Evolutionary conservation across 2,888 invertebrate genomes (phyloP), one percentile per base, ranked within the genome.

Genomic region (Diabrotica balteata): DNA sequence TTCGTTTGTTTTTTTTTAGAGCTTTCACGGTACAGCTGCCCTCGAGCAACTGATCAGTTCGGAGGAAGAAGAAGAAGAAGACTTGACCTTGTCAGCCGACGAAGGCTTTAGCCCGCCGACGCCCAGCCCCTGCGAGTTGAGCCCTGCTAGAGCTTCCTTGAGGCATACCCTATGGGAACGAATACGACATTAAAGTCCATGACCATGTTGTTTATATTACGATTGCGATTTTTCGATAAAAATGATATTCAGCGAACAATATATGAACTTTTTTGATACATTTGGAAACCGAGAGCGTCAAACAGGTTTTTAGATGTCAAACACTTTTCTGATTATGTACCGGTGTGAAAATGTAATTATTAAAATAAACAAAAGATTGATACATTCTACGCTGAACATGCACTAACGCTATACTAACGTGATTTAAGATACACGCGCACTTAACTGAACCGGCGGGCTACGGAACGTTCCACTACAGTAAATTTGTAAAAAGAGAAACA

Each of bases 21-120:
- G 84, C 78, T 85, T 85, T 76, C 84, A 85, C 73, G 85, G 85
- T 62, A 85, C 85, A 64, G 85, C 84, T 71, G 84, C 84, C 57
- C 73, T 84, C 66, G 84, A 82, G 73, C 83, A 83, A 66, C 74
- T 82, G 59, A 78, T 81, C 58, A 81, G 80, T 73, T 81, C 81
- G 44, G 63, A 64, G 9, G 63, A 64, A 11, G 63, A 61, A 49
- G 81, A 81, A 55, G 83, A 83, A 66, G 84, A 84, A 54, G 84
- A 84, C 71, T 73, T 83, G 59, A 84, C 84, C 11, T 76, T 84
- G 45, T 84, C 85, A 1, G 83, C 82, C 1, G 85, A 85, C 66
- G 85, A 84, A 73, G 82, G 83, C 47, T 84, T 84, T 72, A 85
- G 84, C 75, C 84, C 84, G 5, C 84, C 84, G 22, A 84, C 84